A percentile compares a stretch with the other conserved stretches of the same genome.
Evolutionary conservation across 2,888 invertebrate species (phyloP).

Genomic region (Norana najaformis): DNA sequence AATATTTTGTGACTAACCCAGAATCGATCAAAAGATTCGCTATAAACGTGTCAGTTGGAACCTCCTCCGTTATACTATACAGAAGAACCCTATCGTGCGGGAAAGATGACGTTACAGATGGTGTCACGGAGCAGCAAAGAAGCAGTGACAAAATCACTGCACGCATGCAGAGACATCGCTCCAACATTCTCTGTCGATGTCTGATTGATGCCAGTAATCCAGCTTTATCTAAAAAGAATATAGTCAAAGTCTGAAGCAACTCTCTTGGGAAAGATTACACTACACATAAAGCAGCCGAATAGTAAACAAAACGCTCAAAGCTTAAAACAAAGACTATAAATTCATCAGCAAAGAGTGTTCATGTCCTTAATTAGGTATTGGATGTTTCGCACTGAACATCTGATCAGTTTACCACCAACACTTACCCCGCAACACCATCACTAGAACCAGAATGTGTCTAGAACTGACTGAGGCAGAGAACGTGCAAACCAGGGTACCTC

Average conservation of each 20-base stretch:
- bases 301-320: neutral
- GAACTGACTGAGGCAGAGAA: neutral
- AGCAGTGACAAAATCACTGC: neutral
- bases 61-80: constrained; percentile 36
- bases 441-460: neutral
- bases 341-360: neutral
- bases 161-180: neutral
- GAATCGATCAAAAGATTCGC: constrained; percentile 33
- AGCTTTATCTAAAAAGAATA: neutral
- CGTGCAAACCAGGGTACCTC: neutral
- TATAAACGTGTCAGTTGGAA: constrained; percentile 34
- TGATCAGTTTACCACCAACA: too few relatives aligned
- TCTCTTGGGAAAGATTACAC: neutral
- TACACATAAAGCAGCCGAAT: too few relatives aligned
- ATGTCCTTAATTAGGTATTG: neutral
- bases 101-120: neutral
- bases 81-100: neutral
- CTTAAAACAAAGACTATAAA: neutral
- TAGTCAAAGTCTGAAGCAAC: neutral
- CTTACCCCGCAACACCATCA: too few relatives aligned
- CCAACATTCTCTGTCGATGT: neutral
- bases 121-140: neutral
- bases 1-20: constrained; percentile 25
- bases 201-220: neutral
- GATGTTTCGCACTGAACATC: too few relatives aligned